phyloP scores from a whole-genome alignment of 2,797 vertebrate genomes.

The Rhinophrynus dorsalis region DNA sequence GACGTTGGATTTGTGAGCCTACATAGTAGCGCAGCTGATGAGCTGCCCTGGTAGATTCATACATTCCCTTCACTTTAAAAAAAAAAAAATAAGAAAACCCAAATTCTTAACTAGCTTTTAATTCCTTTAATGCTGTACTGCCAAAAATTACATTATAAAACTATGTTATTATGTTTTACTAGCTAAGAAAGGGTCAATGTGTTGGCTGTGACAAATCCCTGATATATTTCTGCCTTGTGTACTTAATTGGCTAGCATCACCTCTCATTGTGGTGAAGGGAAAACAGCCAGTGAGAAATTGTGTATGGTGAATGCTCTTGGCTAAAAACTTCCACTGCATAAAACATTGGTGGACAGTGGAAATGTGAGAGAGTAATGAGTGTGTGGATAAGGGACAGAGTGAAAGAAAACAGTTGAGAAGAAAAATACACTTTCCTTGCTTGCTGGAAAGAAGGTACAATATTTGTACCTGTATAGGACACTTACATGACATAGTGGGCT shows the following conservation, averaged over 20 bases:
- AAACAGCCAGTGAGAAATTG: constrained; percentile 35
- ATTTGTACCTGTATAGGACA: too few species aligned
- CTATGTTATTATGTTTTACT: constrained; percentile 8
- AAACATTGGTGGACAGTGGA: constrained; percentile 6
- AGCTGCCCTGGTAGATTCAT: too few species aligned
- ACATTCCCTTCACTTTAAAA: too few species aligned
- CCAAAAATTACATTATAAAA: neutral
- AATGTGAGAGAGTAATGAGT: neutral
- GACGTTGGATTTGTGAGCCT: too few species aligned
- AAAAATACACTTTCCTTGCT: too few species aligned
- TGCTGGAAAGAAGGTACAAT: too few species aligned
- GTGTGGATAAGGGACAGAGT: neutral
- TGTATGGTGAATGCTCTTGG: constrained; percentile 35
- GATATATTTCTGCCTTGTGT: constrained; percentile 40
- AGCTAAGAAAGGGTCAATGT: constrained; percentile 11
- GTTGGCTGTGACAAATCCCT: constrained; percentile 28
- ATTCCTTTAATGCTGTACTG: too few species aligned
- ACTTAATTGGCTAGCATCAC: constrained; percentile 31
- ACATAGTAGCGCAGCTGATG: too few species aligned
- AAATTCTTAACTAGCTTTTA: too few species aligned
- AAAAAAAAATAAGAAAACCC: too few species aligned
- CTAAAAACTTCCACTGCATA: neutral
- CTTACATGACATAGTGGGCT: too few species aligned
- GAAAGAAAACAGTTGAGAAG: neutral
- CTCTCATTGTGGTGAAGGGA: constrained; percentile 42